These are phyloP conservation scores for Hypomesus transpacificus DNA, from an alignment of 2,113 vertebrate genomes.

Conservation along the genomic window DNA sequence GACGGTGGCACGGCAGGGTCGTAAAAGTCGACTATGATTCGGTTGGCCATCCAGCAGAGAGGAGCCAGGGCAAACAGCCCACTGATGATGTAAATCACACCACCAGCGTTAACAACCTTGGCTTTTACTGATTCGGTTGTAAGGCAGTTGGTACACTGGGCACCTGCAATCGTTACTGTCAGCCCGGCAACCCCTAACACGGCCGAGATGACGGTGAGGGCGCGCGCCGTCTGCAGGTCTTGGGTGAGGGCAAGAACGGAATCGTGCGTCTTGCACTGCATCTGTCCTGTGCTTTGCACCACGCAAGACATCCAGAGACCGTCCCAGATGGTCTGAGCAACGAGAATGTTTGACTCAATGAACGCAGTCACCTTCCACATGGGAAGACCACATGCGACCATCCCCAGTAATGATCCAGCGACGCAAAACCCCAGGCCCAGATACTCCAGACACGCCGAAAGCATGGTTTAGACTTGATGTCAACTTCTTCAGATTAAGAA, in stretches of 20 bases:
- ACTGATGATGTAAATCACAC: conserved; percentile 77
- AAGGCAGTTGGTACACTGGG: conserved; percentile 90
- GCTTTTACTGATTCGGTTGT: conserved; percentile 71
- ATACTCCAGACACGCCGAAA: conserved; percentile 80
- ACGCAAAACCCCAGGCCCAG: conserved; percentile 80
- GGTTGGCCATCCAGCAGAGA: conserved; percentile 91
- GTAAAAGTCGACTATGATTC: conserved; percentile 87
- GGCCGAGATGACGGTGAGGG: conserved; percentile 81
- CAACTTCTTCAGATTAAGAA: background rate
- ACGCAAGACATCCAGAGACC: conserved; percentile 95
- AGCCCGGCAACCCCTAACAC: conserved; percentile 81
- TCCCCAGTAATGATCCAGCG: conserved; percentile 82
- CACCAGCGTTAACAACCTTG: conserved; percentile 77
- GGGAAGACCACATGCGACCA: conserved; percentile 86
- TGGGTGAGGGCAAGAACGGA: conserved; percentile 71
- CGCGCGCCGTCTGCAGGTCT: conserved; percentile 84
- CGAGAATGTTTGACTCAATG: conserved; percentile 87
- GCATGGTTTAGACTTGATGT: conserved; percentile 63
- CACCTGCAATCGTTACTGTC: conserved; percentile 82
- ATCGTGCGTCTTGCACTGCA: conserved; percentile 87
- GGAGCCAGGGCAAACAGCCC: conserved; percentile 84
- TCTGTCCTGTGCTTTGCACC: conserved; percentile 90
- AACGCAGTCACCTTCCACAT: conserved; percentile 92
- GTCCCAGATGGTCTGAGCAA: conserved; percentile 87
- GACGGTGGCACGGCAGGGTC: conserved; percentile 72